phyloP scores from a whole-genome alignment of 2,797 vertebrate genomes.

The Ptychobarbus kaznakovi region DNA sequence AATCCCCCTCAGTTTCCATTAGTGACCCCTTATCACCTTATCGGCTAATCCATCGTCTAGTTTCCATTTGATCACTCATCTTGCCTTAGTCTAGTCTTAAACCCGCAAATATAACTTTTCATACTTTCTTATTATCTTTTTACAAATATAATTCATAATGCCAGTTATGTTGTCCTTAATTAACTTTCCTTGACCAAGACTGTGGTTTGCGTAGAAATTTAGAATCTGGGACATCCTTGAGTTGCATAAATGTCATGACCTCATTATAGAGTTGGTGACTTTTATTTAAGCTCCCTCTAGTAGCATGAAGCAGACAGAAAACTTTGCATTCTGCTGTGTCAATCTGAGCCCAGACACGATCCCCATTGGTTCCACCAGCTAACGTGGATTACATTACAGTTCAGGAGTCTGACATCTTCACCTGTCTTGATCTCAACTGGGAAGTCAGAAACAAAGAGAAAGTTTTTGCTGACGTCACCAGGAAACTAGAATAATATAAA shows the following conservation, averaged over 20 bases:
- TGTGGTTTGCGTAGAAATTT: conserved; percentile 40
- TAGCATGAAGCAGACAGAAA: conserved; percentile 8
- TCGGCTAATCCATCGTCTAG: neutral
- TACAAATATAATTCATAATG: neutral
- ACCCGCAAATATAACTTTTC: neutral
- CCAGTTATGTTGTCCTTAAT: neutral
- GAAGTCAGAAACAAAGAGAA: conserved; percentile 17
- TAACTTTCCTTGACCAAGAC: conserved; percentile 46
- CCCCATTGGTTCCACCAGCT: neutral
- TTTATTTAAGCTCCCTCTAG: conserved; percentile 31
- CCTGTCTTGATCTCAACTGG: neutral
- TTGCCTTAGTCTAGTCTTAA: neutral
- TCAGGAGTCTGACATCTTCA: conserved; percentile 3
- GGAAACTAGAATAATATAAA: conserved; percentile 47
- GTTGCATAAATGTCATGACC: conserved; percentile 55
- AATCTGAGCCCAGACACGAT: neutral
- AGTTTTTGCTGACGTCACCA: conserved; percentile 40
- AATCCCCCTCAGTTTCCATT: conserved; percentile 29
- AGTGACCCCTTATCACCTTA: conserved; percentile 21
- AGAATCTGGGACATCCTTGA: conserved; percentile 60
- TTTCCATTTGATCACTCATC: neutral
- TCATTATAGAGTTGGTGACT: conserved; percentile 35
- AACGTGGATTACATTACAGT: conserved; percentile 1
- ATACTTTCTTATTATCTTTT: neutral
- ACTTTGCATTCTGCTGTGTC: neutral